Conservation (phyloP, 2,888 invertebrate species). For the Philaethria dido region DNA sequence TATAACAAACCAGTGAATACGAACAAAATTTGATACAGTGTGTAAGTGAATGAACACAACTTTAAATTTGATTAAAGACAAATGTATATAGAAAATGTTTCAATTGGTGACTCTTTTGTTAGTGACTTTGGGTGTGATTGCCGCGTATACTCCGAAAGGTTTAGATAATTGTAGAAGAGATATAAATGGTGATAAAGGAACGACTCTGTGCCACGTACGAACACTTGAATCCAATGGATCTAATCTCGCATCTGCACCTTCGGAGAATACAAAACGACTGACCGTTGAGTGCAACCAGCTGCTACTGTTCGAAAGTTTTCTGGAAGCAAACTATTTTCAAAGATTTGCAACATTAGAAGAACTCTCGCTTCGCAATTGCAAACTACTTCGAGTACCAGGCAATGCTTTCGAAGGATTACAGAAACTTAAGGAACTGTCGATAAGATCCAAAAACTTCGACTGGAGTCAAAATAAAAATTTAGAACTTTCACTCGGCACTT, state of each 20-base stretch:
- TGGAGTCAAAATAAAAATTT: slow-evolving; percentile 90
- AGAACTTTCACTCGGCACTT: slow-evolving; percentile 88
- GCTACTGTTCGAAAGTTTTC: slow-evolving; percentile 90
- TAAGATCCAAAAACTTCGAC: slow-evolving; percentile 91
- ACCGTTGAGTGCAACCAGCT: slow-evolving; percentile 91
- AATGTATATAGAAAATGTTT: slow-evolving; percentile 80
- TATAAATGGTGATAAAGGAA: slow-evolving; percentile 74
- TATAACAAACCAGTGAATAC: slow-evolving; percentile 53
- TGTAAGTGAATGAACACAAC: slow-evolving; percentile 49
- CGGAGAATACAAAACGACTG: slow-evolving; percentile 89
- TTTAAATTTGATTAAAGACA: slow-evolving; percentile 57
- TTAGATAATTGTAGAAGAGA: slow-evolving; percentile 71
- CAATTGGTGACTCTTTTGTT: slow-evolving; percentile 79
- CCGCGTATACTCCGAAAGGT: slow-evolving; percentile 71
- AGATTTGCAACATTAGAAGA: slow-evolving; percentile 90
- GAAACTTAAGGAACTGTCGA: slow-evolving; percentile 90
- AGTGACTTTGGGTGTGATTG: slow-evolving; percentile 79
- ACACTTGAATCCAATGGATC: slow-evolving; percentile 88
- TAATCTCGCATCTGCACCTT: slow-evolving; percentile 83
- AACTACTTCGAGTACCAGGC: slow-evolving; percentile 89
- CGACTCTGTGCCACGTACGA: slow-evolving; percentile 87
- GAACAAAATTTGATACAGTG: slow-evolving; percentile 51
- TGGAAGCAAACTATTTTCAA: slow-evolving; percentile 89
- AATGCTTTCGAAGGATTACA: slow-evolving; percentile 92
- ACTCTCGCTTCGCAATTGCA: slow-evolving; percentile 90